phyloP scores from a whole-genome alignment of 2,797 vertebrate genomes.

The Astyanax mexicanus region DNA sequence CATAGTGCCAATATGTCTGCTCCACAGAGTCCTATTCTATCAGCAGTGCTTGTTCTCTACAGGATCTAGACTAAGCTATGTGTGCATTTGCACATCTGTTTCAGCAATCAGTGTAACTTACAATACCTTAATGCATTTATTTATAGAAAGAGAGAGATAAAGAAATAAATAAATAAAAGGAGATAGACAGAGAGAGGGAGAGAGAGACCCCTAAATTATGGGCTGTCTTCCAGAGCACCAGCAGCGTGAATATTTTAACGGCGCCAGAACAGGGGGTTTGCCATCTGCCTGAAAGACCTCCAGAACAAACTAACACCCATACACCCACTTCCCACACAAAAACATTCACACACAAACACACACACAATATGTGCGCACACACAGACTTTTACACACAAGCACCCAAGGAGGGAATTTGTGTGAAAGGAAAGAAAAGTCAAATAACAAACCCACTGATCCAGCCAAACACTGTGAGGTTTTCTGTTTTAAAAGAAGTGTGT shows the following conservation, averaged over 20 bases:
- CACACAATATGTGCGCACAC: neutral
- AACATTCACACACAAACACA: neutral
- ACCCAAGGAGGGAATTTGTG: neutral
- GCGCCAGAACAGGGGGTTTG: constrained; percentile 25
- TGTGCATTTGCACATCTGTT: too few species aligned
- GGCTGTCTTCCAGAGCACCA: neutral
- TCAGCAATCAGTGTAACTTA: too few species aligned
- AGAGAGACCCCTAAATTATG: neutral
- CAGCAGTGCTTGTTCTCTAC: too few species aligned
- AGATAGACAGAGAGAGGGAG: neutral
- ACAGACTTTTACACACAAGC: neutral
- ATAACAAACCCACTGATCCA: neutral
- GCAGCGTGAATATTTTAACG: constrained; percentile 9
- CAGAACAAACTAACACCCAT: constrained; percentile 20
- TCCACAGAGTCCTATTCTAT: too few species aligned
- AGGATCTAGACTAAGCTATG: too few species aligned
- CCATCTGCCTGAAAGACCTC: constrained; percentile 39
- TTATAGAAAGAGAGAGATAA: neutral
- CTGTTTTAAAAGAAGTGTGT: constrained; percentile 3
- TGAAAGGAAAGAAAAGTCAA: neutral
- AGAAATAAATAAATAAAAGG: neutral
- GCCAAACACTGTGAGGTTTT: neutral
- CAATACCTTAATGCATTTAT: too few species aligned
- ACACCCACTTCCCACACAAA: constrained; percentile 7
- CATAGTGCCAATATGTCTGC: too few species aligned